Evolutionary conservation across 1,140 invertebrate genomes (phyloP).

Genomic region (Eulimnadia texana): DNA sequence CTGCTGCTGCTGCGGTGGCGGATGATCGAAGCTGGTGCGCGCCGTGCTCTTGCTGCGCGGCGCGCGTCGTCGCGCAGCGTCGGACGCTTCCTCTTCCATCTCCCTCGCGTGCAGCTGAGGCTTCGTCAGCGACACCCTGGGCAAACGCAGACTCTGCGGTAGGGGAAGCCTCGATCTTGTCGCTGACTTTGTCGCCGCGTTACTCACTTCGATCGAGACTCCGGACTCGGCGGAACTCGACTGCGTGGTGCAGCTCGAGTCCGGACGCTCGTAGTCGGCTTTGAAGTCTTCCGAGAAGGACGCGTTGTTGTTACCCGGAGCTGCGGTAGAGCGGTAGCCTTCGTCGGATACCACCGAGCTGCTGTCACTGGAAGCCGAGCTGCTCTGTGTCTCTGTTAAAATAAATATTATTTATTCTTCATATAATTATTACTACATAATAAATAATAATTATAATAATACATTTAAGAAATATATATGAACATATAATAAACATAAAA

Average conservation of each 20-base stretch:
- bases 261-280: conserved; percentile 18
- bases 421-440: too few species aligned
- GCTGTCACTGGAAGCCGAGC: conserved; percentile 3
- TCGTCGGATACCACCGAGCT: conserved; percentile 9
- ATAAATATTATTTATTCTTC: too few species aligned
- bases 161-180: neutral
- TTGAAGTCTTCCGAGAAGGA: too few species aligned
- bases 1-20: too few species aligned
- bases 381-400: conserved; percentile 3
- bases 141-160: neutral
- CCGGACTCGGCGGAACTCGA: conserved; percentile 15
- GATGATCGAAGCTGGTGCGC: neutral
- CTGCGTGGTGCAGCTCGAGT: conserved; percentile 22
- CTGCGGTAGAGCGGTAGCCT: neutral
- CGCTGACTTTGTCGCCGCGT: too few species aligned
- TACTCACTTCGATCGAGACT: neutral
- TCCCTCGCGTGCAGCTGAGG: too few species aligned
- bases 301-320: neutral
- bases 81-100: neutral
- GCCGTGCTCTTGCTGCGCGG: neutral
- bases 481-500: too few species aligned
- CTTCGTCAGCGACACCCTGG: neutral
- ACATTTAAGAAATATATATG: too few species aligned
- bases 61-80: too few species aligned
- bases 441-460: too few species aligned